Conservation (phyloP, 2,888 invertebrate species). For the Orthosia gothica region DNA sequence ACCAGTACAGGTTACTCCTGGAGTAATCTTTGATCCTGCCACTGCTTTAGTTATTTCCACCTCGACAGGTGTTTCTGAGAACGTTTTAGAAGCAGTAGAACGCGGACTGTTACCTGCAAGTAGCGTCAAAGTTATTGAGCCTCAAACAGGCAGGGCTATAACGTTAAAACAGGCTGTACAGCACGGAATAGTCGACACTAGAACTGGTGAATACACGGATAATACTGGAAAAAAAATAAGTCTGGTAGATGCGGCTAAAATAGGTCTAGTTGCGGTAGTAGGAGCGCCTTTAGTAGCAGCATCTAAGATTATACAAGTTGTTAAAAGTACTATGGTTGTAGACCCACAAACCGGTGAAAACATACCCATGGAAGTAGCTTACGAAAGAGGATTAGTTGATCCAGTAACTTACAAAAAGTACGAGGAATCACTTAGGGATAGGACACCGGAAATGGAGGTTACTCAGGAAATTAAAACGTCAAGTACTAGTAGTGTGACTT, state of each 20-base stretch:
- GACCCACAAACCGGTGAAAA: slow-evolving; percentile 96
- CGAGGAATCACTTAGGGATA: slow-evolving; percentile 86
- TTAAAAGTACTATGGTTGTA: slow-evolving; percentile 92
- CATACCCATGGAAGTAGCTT: slow-evolving; percentile 95
- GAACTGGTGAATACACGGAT: slow-evolving; percentile 93
- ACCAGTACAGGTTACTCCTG: slow-evolving; percentile 94
- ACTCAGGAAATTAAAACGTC: slow-evolving; percentile 70
- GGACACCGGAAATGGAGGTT: slow-evolving; percentile 77
- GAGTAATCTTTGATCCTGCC: slow-evolving; percentile 95
- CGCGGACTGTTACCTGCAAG: slow-evolving; percentile 94
- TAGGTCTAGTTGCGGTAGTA: slow-evolving; percentile 94
- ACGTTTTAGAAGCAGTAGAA: slow-evolving; percentile 94
- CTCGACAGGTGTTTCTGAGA: slow-evolving; percentile 93
- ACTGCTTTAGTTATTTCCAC: slow-evolving; percentile 94
- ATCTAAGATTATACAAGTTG: slow-evolving; percentile 93
- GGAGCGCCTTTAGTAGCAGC: slow-evolving; percentile 95
- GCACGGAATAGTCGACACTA: slow-evolving; percentile 94
- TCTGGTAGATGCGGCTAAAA: slow-evolving; percentile 94
- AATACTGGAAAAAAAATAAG: slow-evolving; percentile 93
- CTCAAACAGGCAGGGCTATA: slow-evolving; percentile 93
- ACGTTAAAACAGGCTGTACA: slow-evolving; percentile 95
- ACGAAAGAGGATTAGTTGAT: slow-evolving; percentile 94
- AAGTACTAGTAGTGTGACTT: slow-evolving; percentile 70
- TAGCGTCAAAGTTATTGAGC: slow-evolving; percentile 94
- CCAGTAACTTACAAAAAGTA: slow-evolving; percentile 89